These are phyloP conservation scores for Meteorus colon DNA, from an alignment of 2,888 invertebrate genomes.

Conservation along the genomic window DNA sequence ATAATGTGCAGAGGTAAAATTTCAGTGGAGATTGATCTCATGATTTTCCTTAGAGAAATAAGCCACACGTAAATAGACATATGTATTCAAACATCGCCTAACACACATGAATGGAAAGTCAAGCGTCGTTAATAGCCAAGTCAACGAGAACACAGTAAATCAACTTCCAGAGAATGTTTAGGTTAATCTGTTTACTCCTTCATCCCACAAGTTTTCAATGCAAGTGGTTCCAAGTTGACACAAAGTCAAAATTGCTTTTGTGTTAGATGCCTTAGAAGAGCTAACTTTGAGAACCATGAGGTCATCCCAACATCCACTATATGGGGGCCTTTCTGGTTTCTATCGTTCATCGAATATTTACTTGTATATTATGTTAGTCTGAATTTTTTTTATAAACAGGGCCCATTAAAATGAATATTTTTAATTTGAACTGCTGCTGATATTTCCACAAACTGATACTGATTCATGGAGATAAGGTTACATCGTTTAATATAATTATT, in stretches of 20 bases:
- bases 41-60: background rate
- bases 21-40: background rate
- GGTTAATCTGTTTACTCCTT: slow-evolving; percentile 8
- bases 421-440: too few species aligned
- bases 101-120: background rate
- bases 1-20: background rate
- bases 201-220: background rate
- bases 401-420: too few species aligned
- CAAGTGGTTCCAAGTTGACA: background rate
- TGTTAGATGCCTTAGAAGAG: background rate
- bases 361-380: too few species aligned
- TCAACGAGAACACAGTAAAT: background rate
- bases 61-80: background rate
- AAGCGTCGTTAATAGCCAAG: background rate
- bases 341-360: too few species aligned
- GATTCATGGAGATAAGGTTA: too few species aligned
- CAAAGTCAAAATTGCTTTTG: background rate
- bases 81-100: background rate
- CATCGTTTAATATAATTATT: too few species aligned
- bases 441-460: too few species aligned
- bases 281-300: background rate
- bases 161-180: background rate
- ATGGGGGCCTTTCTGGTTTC: background rate
- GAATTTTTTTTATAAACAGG: too few species aligned
- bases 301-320: background rate